Conservation (phyloP, 2,113 vertebrate genomes). For the Grus americana region DNA sequence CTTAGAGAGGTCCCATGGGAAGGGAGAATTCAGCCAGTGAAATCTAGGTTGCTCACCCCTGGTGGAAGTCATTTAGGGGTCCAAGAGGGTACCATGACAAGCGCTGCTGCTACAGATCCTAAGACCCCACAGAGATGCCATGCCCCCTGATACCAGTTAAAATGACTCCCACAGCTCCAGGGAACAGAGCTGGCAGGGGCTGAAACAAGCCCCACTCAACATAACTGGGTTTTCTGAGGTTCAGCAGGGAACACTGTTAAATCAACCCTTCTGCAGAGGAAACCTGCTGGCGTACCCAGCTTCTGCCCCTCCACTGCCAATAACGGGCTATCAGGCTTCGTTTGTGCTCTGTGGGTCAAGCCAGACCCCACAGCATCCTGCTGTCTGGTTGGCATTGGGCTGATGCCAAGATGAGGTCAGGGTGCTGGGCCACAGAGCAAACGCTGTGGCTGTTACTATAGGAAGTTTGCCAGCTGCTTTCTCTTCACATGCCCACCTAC, state of each 20-base stretch:
- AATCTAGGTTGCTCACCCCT: background rate
- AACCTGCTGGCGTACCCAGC: background rate
- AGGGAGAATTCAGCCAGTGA: conserved; percentile 5
- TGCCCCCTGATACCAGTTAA: background rate
- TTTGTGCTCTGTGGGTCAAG: background rate
- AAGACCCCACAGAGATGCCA: background rate
- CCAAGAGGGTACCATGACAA: background rate
- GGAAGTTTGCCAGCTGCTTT: background rate
- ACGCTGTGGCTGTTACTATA: background rate
- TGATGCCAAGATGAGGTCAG: conserved; percentile 23
- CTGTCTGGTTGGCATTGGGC: background rate
- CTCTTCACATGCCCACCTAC: background rate
- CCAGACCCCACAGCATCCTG: background rate
- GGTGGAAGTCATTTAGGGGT: background rate
- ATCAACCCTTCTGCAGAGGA: background rate
- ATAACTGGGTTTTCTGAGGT: background rate
- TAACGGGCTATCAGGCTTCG: background rate
- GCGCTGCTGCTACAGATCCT: background rate
- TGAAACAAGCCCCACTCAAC: background rate
- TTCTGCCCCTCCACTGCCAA: background rate
- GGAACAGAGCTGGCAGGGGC: background rate
- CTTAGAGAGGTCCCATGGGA: background rate
- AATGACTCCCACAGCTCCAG: background rate
- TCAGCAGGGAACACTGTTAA: background rate
- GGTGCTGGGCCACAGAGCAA: conserved; percentile 5